Base-by-base conservation (phyloP, 2,113 vertebrate genomes). In the Atherinomorus stipes region DNA sequence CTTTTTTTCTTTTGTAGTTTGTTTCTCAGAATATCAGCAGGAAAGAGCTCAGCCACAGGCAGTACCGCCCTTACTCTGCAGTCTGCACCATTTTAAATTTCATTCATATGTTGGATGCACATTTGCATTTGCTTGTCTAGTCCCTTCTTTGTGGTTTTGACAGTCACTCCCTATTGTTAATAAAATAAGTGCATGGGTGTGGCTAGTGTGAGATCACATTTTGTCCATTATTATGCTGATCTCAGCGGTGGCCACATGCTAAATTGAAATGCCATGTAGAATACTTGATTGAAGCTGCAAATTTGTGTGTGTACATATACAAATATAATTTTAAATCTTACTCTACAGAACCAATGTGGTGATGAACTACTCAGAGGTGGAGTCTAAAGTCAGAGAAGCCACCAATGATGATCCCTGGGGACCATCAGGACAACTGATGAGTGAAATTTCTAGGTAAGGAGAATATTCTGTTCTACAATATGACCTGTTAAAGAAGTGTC, bases 321-420 rank as follows among this genome's bases (percentile, higher is more conserved):
- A 34, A 7, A 34, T 34, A 34, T 34, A 34, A 8, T 34, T 34
- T 34, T 4, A 5, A 34, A 34, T 61, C 18, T 45, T 45, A 7
- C 45, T 65, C 13, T 54, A 47, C 66, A 95, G 98, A 94, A 99
- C 98, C 95, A 99, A 99, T 81, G 97, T 99, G 90, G 98, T 99
- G 92, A 99, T 99, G 98, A 99, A 99, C 96, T 99, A 99, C 93
- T 97, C 98, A 83, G 98, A 99, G 93, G 96, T 96, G 2, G 98
- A 99, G 92, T 97, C 97, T 89, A 99, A 99, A 93, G 98, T 99
- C 95, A 95, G 98, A 94, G 98, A 99, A 93, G 98, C 98, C 91
- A 99, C 98, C 83, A 99, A 99, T 82, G 98, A 99, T 54, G 98
- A 99, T 93, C 94, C 98, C 0, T 99, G 98, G 98, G 98, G 98